Percentiles rank a stretch among this genome's conserved stretches.
These are phyloP conservation scores for Planiliza haematocheilus DNA, from an alignment of 2,113 vertebrate species.

Conservation along the genomic window DNA sequence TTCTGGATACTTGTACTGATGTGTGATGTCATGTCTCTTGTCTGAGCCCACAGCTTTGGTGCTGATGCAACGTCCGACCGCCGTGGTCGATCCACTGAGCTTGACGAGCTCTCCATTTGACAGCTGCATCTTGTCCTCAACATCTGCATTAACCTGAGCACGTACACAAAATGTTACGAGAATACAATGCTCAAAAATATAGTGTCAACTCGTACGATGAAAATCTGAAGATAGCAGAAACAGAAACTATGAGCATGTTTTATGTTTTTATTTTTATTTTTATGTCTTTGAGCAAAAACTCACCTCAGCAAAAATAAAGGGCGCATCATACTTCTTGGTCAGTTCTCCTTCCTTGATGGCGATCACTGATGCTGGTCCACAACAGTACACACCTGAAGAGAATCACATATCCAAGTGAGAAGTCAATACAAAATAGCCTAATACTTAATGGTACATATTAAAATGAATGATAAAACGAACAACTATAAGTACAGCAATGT, in stretches of 20 bases:
- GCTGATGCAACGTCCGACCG: slow-evolving; percentile 89
- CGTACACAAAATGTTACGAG: neutral
- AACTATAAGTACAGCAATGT: no score
- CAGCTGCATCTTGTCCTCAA: slow-evolving; percentile 83
- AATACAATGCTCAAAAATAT: no score
- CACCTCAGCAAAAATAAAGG: slow-evolving; percentile 93
- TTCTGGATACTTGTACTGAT: slow-evolving; percentile 91
- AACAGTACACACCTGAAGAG: slow-evolving; percentile 85
- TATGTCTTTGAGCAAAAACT: slow-evolving; percentile 45
- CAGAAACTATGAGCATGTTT: no score
- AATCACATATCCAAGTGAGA: neutral
- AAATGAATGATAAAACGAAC: no score
- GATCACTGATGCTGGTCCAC: slow-evolving; percentile 87
- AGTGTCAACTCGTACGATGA: no score
- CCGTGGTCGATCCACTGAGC: slow-evolving; percentile 66
- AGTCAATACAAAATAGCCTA: no score
- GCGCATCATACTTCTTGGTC: slow-evolving; percentile 85
- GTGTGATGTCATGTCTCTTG: slow-evolving; percentile 90
- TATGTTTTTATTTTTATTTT: no score
- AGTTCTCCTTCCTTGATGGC: slow-evolving; percentile 91
- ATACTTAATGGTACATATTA: no score
- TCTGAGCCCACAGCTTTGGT: slow-evolving; percentile 90
- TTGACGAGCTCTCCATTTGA: slow-evolving; percentile 71
- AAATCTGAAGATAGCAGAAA: no score
- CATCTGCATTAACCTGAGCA: slow-evolving; percentile 84